phyloP scores from a whole-genome alignment of 2,888 invertebrate species.

The Calliopum simillimum region DNA sequence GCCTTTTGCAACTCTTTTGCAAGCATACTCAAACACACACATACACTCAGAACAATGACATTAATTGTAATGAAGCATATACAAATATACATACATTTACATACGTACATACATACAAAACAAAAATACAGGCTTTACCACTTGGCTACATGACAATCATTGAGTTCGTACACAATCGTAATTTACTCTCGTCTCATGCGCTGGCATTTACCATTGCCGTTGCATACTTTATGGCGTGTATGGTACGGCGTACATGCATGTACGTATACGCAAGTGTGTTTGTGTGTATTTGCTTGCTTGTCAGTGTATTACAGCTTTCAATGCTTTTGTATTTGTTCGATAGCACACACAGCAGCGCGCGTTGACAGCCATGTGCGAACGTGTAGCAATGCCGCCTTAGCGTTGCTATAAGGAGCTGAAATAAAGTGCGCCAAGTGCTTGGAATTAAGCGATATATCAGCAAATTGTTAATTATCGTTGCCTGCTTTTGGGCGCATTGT shows the following conservation, averaged over 20 bases:
- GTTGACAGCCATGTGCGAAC: conserved; percentile 11
- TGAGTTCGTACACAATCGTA: conserved; percentile 20
- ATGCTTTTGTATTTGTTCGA: conserved; percentile 3
- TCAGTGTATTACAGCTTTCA: conserved; percentile 14
- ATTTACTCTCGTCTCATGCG: conserved; percentile 9
- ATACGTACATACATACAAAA: no score
- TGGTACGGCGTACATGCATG: conserved; percentile 4
- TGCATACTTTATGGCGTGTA: conserved; percentile 13
- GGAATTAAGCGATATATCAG: conserved; percentile 24
- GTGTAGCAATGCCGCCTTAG: neutral
- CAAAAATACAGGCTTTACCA: no score
- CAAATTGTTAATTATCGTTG: conserved; percentile 25
- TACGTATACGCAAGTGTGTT: conserved; percentile 7
- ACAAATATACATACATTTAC: no score
- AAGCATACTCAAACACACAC: neutral
- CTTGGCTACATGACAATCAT: conserved; percentile 21
- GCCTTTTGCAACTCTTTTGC: neutral
- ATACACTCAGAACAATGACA: no score
- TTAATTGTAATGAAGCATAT: no score
- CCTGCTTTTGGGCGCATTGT: conserved; percentile 4
- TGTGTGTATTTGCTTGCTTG: conserved; percentile 4
- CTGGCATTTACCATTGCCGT: neutral
- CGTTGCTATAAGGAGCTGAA: neutral
- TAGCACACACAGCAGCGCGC: neutral
- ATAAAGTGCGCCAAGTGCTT: neutral